A percentile compares a stretch with the other conserved stretches of the same genome.
These are phyloP conservation scores for Drosophila erecta DNA, from an alignment of 1,140 invertebrate genomes.

Conservation along the genomic window DNA sequence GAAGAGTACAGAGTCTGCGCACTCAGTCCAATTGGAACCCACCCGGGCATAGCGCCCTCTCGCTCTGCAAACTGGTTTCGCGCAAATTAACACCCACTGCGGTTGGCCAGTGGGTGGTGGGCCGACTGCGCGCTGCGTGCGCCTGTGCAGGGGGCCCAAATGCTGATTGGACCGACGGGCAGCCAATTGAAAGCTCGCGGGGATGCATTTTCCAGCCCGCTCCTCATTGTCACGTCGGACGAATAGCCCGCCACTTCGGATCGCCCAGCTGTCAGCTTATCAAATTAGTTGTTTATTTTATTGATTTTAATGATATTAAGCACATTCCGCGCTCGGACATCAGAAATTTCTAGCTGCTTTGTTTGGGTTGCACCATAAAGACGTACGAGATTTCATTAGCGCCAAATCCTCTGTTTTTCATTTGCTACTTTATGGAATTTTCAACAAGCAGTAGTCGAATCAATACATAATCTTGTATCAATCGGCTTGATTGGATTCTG, in stretches of 20 bases:
- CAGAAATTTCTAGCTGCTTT: slow-evolving; percentile 45
- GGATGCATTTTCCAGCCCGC: slow-evolving; percentile 35
- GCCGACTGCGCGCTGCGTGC: slow-evolving; percentile 34
- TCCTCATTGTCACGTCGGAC: slow-evolving; percentile 44
- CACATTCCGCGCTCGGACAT: slow-evolving; percentile 56
- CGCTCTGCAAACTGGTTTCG: slow-evolving; percentile 61
- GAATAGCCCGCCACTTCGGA: slow-evolving; percentile 25
- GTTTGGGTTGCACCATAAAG: slow-evolving; percentile 68
- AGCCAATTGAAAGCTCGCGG: slow-evolving; percentile 50
- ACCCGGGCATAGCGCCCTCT: slow-evolving; percentile 3
- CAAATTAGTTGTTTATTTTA: slow-evolving; percentile 74
- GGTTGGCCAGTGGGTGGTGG: slow-evolving; percentile 55
- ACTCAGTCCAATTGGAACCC: slow-evolving; percentile 64
- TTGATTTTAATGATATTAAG: slow-evolving; percentile 81
- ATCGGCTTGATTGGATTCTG: slow-evolving; percentile 36
- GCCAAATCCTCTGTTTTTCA: slow-evolving; percentile 50
- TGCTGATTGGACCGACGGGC: slow-evolving; percentile 38
- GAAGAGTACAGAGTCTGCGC: slow-evolving; percentile 29
- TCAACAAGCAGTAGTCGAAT: slow-evolving; percentile 55
- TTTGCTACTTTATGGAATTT: slow-evolving; percentile 76
- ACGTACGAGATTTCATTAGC: slow-evolving; percentile 78
- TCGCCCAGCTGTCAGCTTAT: slow-evolving; percentile 55
- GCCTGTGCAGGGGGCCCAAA: slow-evolving; percentile 31
- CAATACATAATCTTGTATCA: slow-evolving; percentile 39
- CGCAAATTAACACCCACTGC: slow-evolving; percentile 54